phyloP scores from a whole-genome alignment of 2,888 invertebrate species.

The Sphaeridia pumilis region DNA sequence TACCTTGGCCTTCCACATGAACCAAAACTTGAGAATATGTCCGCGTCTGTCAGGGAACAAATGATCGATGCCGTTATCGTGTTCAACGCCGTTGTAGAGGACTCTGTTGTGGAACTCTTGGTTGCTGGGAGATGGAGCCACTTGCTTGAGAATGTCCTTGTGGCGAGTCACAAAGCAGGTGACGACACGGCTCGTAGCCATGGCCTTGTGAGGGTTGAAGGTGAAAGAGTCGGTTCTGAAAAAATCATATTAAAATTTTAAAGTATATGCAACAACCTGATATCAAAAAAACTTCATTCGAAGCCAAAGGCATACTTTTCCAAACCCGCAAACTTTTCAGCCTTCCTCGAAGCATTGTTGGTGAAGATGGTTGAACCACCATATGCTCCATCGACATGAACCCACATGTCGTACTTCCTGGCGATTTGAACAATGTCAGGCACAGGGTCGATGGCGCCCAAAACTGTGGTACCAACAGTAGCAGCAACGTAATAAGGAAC shows the following conservation, averaged over 20 bases:
- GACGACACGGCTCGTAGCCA: constrained; percentile 79
- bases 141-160: constrained; percentile 49
- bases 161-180: constrained; percentile 66
- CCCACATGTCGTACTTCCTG: constrained; percentile 63
- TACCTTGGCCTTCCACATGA: constrained; percentile 92
- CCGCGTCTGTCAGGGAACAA: constrained; percentile 60
- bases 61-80: neutral
- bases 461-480: constrained; percentile 61
- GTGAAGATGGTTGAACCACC: constrained; percentile 77
- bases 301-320: constrained; percentile 57
- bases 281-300: no score
- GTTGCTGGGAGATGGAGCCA: neutral
- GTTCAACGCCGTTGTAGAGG: neutral
- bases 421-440: constrained; percentile 63
- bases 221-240: constrained; percentile 75
- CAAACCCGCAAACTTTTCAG: constrained; percentile 51
- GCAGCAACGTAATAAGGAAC: neutral
- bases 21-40: constrained; percentile 92
- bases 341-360: constrained; percentile 52
- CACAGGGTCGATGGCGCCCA: constrained; percentile 78
- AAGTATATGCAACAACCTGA: neutral
- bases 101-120: neutral
- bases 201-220: constrained; percentile 86
- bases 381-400: constrained; percentile 69
- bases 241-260: constrained; percentile 21